phyloP scores from a whole-genome alignment of 64 coral and sea anemone genomes.

The Acropora tenuis region DNA sequence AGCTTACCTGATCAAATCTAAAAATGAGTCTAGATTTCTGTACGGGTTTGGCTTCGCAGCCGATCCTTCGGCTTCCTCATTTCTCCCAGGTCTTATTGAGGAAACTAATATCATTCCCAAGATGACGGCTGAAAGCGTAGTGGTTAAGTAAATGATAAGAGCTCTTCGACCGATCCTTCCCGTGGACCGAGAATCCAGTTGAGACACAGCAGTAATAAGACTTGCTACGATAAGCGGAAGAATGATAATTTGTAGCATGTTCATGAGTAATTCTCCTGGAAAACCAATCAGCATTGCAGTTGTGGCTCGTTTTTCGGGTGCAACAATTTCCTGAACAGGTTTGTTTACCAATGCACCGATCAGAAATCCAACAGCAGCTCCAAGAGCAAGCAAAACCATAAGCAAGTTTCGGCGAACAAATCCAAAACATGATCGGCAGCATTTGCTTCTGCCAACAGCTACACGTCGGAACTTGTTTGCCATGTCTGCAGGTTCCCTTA shows the following conservation, averaged over 20 bases:
- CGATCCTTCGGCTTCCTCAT: conserved; percentile 19
- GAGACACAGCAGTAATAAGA: conserved; percentile 69
- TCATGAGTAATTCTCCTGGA: conserved; percentile 85
- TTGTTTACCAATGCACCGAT: conserved; percentile 61
- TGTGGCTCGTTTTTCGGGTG: conserved; percentile 57
- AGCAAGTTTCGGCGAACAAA: conserved; percentile 66
- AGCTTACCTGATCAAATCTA: conserved; percentile 59
- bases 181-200: conserved; percentile 65
- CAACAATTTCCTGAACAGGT: conserved; percentile 58
- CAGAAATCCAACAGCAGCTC: conserved; percentile 71
- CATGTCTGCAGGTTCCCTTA: neutral
- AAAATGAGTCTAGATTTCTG: conserved; percentile 49
- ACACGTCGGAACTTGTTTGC: neutral
- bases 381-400: conserved; percentile 59
- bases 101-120: conserved; percentile 75
- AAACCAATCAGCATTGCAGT: conserved; percentile 82
- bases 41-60: conserved; percentile 30
- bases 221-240: conserved; percentile 80
- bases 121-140: conserved; percentile 58
- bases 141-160: conserved; percentile 58
- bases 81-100: conserved; percentile 70
- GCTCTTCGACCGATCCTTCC: conserved; percentile 76
- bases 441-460: conserved; percentile 3
- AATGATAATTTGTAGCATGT: conserved; percentile 80
- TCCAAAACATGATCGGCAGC: conserved; percentile 22